Conservation (phyloP, 2,888 invertebrate species). For the Cantharis nigra region DNA sequence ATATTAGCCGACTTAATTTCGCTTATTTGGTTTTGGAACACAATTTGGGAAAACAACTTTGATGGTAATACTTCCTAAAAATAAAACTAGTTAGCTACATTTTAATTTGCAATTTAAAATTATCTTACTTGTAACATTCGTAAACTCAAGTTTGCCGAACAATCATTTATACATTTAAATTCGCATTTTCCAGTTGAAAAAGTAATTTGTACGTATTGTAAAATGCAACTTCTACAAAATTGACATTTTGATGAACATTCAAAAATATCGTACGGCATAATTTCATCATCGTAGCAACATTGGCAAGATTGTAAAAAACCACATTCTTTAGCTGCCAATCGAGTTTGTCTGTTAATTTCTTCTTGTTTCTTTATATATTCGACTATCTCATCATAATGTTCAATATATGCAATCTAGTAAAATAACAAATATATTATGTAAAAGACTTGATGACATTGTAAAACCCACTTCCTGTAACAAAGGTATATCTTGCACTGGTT, state of each 20-base stretch:
- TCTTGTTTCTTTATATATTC: constrained; percentile 37
- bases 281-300: constrained; percentile 63
- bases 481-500: constrained; percentile 40
- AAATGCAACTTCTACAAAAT: constrained; percentile 56
- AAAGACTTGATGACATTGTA: not conserved
- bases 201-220: constrained; percentile 49
- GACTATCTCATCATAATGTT: constrained; percentile 45
- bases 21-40: constrained; percentile 57
- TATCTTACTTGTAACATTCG: constrained; percentile 45
- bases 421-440: constrained; percentile 38
- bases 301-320: constrained; percentile 56
- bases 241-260: constrained; percentile 54
- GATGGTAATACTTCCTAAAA: constrained; percentile 53
- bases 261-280: constrained; percentile 53
- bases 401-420: constrained; percentile 42
- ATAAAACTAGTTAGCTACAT: not conserved
- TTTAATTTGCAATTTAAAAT: constrained; percentile 5
- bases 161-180: constrained; percentile 56
- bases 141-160: constrained; percentile 48
- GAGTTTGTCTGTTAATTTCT: constrained; percentile 32
- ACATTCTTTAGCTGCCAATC: constrained; percentile 46
- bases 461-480: constrained; percentile 48
- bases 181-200: constrained; percentile 53
- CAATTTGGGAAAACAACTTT: constrained; percentile 57
- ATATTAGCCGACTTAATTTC: constrained; percentile 61